Percentiles rank a stretch among this genome's conserved stretches.
phyloP scores from a whole-genome alignment of 2,888 invertebrate species.

The Spatulosminthurus flaviceps region DNA sequence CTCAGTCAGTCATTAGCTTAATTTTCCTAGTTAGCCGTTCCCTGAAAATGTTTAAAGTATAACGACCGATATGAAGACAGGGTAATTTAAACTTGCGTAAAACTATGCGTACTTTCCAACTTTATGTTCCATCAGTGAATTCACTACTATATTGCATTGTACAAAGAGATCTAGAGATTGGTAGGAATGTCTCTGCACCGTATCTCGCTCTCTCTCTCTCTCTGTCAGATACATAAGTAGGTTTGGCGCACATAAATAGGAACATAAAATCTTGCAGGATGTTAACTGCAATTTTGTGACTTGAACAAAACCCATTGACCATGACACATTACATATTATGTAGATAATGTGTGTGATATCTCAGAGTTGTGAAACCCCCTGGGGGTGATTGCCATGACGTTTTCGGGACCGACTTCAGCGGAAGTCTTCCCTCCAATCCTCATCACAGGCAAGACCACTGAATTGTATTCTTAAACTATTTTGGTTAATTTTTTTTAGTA shows the following conservation, averaged over 20 bases:
- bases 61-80: slow-evolving; percentile 7
- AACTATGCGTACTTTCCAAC: not conserved
- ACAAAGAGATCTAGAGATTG: not conserved
- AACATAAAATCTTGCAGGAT: slow-evolving; percentile 25
- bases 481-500: not conserved
- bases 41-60: not conserved
- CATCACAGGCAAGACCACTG: slow-evolving; percentile 65
- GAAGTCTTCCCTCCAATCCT: slow-evolving; percentile 64
- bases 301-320: slow-evolving; percentile 38
- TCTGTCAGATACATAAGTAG: not conserved
- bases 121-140: too few relatives aligned
- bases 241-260: slow-evolving; percentile 6
- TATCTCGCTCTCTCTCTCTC: too few relatives aligned
- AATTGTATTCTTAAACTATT: slow-evolving; percentile 25
- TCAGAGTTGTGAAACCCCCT: slow-evolving; percentile 65
- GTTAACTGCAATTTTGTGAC: slow-evolving; percentile 37
- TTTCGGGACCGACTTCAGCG: slow-evolving; percentile 65
- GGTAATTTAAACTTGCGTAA: slow-evolving; percentile 5
- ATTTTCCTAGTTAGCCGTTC: slow-evolving; percentile 43
- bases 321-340: slow-evolving; percentile 44
- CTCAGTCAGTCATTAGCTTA: slow-evolving; percentile 39
- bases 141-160: slow-evolving; percentile 10
- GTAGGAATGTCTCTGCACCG: slow-evolving; percentile 5
- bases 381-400: slow-evolving; percentile 65
- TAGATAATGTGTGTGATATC: slow-evolving; percentile 45